phyloP scores from a whole-genome alignment of 2,113 vertebrate species.

The Microtus richardsoni region DNA sequence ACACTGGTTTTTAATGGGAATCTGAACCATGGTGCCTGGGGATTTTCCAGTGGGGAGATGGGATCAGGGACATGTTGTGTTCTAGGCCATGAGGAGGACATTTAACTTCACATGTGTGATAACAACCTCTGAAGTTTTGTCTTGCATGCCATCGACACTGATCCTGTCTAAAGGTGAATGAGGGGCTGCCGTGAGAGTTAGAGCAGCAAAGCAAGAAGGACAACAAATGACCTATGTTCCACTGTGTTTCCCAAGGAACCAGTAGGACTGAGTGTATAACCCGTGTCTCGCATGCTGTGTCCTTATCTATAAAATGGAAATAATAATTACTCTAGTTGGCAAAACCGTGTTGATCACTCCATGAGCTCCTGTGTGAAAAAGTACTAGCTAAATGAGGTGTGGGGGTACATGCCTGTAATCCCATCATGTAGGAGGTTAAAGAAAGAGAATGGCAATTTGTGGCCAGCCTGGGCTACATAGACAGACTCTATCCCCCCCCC shows the following conservation, averaged over 20 bases:
- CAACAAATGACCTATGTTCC: not conserved
- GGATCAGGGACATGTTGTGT: not conserved
- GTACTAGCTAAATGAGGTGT: not conserved
- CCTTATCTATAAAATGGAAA: not conserved
- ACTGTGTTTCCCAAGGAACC: not conserved
- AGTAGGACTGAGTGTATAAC: not conserved
- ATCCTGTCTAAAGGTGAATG: not conserved
- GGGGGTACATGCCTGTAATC: not conserved
- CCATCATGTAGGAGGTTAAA: not conserved
- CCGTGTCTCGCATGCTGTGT: not conserved
- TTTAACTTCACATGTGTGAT: not conserved
- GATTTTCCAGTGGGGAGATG: not conserved
- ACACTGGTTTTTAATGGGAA: not conserved
- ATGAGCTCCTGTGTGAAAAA: not conserved
- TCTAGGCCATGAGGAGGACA: not conserved
- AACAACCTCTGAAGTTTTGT: not conserved
- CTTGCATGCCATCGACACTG: not conserved
- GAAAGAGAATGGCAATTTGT: not conserved
- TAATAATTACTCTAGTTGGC: not conserved
- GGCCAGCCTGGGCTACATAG: not conserved
- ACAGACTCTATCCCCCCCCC: not conserved
- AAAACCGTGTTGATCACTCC: not conserved
- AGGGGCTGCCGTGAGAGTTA: not conserved
- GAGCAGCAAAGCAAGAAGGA: not conserved
- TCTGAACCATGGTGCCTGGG: not conserved